Evolutionary conservation across 2,888 invertebrate species (phyloP).

Genomic region (Drosophila paramelanica): DNA sequence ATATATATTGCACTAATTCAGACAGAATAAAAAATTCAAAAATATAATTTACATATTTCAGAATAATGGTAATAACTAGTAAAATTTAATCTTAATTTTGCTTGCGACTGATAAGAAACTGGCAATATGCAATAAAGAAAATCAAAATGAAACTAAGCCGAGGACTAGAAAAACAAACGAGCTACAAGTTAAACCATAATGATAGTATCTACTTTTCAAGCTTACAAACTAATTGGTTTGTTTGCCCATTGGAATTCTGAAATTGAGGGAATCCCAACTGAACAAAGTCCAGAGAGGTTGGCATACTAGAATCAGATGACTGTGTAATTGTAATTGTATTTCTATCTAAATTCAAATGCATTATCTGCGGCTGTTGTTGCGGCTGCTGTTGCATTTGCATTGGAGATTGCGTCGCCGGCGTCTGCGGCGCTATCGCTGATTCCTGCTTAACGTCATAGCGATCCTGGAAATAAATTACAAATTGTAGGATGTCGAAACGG

Average conservation of each 20-base stretch:
- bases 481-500: background rate
- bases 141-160: slow-evolving; percentile 17
- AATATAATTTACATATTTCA: background rate
- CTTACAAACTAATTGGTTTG: slow-evolving; percentile 80
- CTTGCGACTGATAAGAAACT: slow-evolving; percentile 29
- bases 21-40: background rate
- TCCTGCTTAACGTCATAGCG: slow-evolving; percentile 44
- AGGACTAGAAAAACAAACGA: slow-evolving; percentile 51
- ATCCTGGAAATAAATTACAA: slow-evolving; percentile 23
- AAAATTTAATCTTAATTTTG: slow-evolving; percentile 9
- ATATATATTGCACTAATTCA: slow-evolving; percentile 59
- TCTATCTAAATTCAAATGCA: slow-evolving; percentile 82
- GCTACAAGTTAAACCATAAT: slow-evolving; percentile 14
- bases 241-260: slow-evolving; percentile 77
- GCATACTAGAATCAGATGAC: slow-evolving; percentile 82
- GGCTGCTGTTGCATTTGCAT: slow-evolving; percentile 55
- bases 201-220: slow-evolving; percentile 76
- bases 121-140: slow-evolving; percentile 13
- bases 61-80: slow-evolving; percentile 9
- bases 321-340: slow-evolving; percentile 84
- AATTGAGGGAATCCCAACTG: slow-evolving; percentile 83
- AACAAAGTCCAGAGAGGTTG: slow-evolving; percentile 82
- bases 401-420: slow-evolving; percentile 46
- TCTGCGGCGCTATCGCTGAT: slow-evolving; percentile 30
- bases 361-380: slow-evolving; percentile 80